Percentiles rank a stretch among this genome's conserved stretches.
phyloP scores from a whole-genome alignment of 2,113 vertebrate genomes.

The Peromyscus californicus region DNA sequence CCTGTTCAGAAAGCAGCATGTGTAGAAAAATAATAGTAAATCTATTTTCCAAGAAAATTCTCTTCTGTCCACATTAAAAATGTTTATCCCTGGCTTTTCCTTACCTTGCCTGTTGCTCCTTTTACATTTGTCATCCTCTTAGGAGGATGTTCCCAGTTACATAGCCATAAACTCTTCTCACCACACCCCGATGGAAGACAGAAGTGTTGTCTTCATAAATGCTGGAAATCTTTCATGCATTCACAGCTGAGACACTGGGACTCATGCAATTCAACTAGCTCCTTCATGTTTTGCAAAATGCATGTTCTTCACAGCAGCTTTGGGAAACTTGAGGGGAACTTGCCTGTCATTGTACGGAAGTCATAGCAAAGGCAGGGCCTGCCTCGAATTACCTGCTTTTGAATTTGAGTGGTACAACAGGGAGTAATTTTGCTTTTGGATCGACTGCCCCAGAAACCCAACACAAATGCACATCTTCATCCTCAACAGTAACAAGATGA shows the following conservation, averaged over 20 bases:
- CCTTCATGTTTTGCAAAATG: slow-evolving; percentile 4
- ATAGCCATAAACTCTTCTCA: background rate
- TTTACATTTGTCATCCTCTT: slow-evolving; percentile 51
- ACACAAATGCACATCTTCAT: background rate
- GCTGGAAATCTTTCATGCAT: slow-evolving; percentile 1
- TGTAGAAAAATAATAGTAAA: background rate
- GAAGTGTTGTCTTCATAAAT: background rate
- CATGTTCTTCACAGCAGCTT: background rate
- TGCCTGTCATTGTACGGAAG: background rate
- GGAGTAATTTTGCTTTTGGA: background rate
- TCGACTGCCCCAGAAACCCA: slow-evolving; percentile 15
- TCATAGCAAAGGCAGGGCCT: background rate
- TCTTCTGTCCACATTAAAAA: slow-evolving; percentile 46
- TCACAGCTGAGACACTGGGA: slow-evolving; percentile 40
- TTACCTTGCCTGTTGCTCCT: slow-evolving; percentile 34
- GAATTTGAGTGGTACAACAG: background rate
- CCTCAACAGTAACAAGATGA: background rate
- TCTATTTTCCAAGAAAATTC: slow-evolving; percentile 45
- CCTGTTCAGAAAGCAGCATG: background rate
- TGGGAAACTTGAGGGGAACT: background rate
- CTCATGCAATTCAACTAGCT: background rate
- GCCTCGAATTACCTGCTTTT: background rate
- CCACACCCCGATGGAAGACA: background rate
- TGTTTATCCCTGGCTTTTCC: background rate
- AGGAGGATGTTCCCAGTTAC: slow-evolving; percentile 38